A percentile compares a stretch with the other conserved stretches of the same genome.
Conservation (phyloP, 2,797 vertebrate genomes). For the Rallus crepitans region DNA sequence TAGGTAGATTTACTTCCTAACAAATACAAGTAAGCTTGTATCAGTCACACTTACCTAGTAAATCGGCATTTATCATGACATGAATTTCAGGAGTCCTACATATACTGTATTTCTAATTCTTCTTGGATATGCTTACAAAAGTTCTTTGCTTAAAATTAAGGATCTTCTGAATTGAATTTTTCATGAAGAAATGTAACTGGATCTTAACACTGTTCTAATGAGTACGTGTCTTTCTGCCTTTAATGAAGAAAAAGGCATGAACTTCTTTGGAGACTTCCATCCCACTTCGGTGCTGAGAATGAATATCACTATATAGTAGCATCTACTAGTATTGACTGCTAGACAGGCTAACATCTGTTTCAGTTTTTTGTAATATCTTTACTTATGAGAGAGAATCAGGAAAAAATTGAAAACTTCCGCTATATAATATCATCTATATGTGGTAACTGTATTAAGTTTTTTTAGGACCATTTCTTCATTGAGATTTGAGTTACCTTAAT, state of each 20-base stretch:
- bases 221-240: neutral
- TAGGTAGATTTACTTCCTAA: neutral
- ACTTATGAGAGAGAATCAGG: neutral
- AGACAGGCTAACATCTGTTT: neutral
- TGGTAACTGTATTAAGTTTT: conserved; percentile 14
- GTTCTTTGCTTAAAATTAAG: conserved; percentile 7
- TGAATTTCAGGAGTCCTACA: conserved; percentile 1
- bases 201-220: neutral
- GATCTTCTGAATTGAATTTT: neutral
- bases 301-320: neutral
- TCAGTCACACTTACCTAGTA: neutral
- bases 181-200: conserved; percentile 7
- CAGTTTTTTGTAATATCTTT: conserved; percentile 1
- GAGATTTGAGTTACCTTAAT: conserved; percentile 9
- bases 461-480: conserved; percentile 44
- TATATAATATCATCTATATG: neutral
- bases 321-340: neutral
- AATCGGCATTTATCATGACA: conserved; percentile 35
- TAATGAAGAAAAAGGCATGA: conserved; percentile 27
- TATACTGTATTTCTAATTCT: conserved; percentile 3
- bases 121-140: neutral
- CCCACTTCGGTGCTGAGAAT: neutral
- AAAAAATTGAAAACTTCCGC: neutral
- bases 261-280: conserved; percentile 8
- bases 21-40: neutral